Percentiles rank a stretch among this genome's conserved stretches.
These are phyloP conservation scores for Myotis daubentonii DNA, from an alignment of 2,797 vertebrate genomes.

Conservation along the genomic window DNA sequence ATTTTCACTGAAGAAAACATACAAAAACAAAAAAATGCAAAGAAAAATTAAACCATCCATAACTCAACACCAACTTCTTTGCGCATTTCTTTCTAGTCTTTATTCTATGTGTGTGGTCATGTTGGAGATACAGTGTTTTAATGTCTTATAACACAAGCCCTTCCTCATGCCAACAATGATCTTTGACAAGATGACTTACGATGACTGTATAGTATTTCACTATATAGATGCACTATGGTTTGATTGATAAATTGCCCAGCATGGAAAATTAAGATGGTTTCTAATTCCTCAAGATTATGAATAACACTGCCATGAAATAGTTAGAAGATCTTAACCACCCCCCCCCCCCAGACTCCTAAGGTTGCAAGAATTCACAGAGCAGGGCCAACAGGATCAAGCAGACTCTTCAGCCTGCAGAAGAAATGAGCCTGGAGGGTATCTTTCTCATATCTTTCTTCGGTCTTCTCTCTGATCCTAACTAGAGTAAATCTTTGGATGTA, in stretches of 20 bases:
- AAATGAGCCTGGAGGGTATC: slow-evolving; percentile 46
- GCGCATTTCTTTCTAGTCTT: slow-evolving; percentile 34
- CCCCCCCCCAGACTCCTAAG: slow-evolving; percentile 58
- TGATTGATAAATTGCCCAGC: neutral
- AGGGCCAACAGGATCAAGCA: slow-evolving; percentile 68
- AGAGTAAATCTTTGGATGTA: slow-evolving; percentile 62
- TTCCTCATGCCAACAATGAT: slow-evolving; percentile 22
- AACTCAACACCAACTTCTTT: neutral
- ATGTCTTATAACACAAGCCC: neutral
- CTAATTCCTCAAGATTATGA: slow-evolving; percentile 76
- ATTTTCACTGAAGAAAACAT: slow-evolving; percentile 29
- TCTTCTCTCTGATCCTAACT: slow-evolving; percentile 55
- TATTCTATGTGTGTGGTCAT: neutral
- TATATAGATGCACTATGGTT: neutral
- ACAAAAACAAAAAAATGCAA: slow-evolving; percentile 22
- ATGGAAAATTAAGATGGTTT: neutral
- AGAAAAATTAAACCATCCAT: neutral
- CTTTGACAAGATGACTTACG: slow-evolving; percentile 26
- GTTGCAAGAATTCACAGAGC: slow-evolving; percentile 76
- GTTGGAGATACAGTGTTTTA: neutral
- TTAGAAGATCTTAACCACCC: slow-evolving; percentile 76
- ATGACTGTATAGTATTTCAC: slow-evolving; percentile 35
- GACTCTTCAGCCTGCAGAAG: slow-evolving; percentile 71
- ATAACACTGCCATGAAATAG: slow-evolving; percentile 75
- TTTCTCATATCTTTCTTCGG: slow-evolving; percentile 53